These are phyloP conservation scores for Drosophila baimaii DNA, from an alignment of 1,140 invertebrate genomes.

Conservation along the genomic window DNA sequence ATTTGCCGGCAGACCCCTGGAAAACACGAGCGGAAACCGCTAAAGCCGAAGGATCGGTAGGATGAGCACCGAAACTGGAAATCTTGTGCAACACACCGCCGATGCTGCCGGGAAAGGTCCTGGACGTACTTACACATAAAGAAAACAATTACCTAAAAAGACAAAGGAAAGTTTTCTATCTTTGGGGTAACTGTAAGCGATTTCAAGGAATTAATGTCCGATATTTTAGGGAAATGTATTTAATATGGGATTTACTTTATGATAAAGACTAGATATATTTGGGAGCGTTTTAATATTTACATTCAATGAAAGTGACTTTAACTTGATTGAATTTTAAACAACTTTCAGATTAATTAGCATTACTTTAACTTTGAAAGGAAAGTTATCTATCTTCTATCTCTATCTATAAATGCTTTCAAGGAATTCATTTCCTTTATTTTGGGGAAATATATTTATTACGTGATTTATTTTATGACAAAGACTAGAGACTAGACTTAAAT, in stretches of 20 bases:
- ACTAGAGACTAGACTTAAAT: too few relatives aligned
- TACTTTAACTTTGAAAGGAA: not conserved
- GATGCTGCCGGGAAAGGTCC: conserved; percentile 20
- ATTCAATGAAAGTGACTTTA: not conserved
- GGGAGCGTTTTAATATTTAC: not conserved
- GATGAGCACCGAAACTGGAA: conserved; percentile 37
- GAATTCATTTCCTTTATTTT: too few relatives aligned
- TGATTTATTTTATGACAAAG: too few relatives aligned
- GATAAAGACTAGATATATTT: not conserved
- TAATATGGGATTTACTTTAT: not conserved
- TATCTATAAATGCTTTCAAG: too few relatives aligned
- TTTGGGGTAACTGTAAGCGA: not conserved
- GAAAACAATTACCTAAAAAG: conserved; percentile 13
- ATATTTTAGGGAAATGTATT: not conserved
- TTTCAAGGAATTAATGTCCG: not conserved
- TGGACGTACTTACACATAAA: conserved; percentile 20
- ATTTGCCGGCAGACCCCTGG: conserved; percentile 60
- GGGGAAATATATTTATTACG: too few relatives aligned
- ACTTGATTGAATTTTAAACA: not conserved
- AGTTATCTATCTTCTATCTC: too few relatives aligned
- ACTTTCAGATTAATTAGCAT: not conserved
- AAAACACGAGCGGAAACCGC: conserved; percentile 59
- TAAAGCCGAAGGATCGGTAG: conserved; percentile 26
- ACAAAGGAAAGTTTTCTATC: conserved; percentile 3
- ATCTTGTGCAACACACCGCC: conserved; percentile 46